phyloP scores from a whole-genome alignment of 1,140 invertebrate genomes.

The Cardiocondyla obscurior region DNA sequence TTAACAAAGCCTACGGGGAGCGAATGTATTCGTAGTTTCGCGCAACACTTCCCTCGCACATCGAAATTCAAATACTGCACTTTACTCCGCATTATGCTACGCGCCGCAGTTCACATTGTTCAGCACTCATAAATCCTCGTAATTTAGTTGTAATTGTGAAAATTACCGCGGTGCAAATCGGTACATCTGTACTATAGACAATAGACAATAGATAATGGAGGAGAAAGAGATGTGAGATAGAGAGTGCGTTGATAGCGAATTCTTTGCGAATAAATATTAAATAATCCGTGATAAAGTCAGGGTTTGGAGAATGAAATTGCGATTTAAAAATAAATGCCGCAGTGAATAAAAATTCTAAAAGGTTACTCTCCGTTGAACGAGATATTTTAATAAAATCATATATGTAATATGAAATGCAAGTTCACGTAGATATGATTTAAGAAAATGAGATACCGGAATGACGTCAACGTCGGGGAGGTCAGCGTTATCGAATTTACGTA shows the following conservation, averaged over 20 bases:
- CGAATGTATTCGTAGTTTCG: conserved; percentile 39
- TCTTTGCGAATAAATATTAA: neutral
- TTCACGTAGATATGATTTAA: neutral
- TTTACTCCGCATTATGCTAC: conserved; percentile 12
- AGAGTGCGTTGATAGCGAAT: neutral
- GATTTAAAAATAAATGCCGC: neutral
- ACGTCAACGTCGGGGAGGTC: neutral
- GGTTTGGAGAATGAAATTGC: neutral
- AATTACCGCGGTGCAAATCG: neutral
- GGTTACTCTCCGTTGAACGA: too few relatives aligned
- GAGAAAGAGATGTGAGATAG: too few relatives aligned
- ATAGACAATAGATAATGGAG: too few relatives aligned
- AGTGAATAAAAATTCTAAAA: neutral
- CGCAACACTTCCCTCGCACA: neutral
- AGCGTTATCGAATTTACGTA: conserved; percentile 1
- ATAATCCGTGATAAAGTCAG: neutral
- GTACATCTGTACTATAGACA: neutral
- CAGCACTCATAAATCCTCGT: neutral
- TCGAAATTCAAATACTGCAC: conserved; percentile 33
- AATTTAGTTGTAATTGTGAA: neutral
- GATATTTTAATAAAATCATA: neutral
- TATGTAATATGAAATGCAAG: neutral
- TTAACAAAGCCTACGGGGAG: conserved; percentile 41
- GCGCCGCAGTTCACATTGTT: neutral
- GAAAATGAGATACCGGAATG: neutral